Conservation (phyloP, 2,888 invertebrate species). For the Tineola bisselliella region DNA sequence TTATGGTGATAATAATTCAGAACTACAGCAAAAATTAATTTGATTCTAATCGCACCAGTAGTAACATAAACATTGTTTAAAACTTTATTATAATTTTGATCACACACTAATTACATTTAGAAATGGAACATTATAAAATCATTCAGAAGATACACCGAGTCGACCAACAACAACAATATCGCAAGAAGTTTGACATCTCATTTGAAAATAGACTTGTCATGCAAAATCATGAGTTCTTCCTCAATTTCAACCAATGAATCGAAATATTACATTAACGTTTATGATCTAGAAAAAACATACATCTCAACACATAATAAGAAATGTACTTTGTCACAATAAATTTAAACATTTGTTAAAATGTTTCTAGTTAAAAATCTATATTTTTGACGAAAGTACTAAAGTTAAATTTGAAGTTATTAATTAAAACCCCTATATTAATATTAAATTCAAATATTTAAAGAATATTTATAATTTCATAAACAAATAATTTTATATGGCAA, state of each 20-base stretch:
- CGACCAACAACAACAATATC: neutral
- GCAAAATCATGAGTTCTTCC: neutral
- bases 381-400: no score
- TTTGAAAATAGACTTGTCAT: neutral
- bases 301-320: neutral
- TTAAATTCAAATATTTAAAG: no score
- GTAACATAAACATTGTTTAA: neutral
- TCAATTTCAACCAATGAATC: neutral
- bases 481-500: no score
- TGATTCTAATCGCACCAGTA: constrained; percentile 4
- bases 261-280: neutral
- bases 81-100: neutral
- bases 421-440: no score
- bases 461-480: no score
- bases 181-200: neutral
- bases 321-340: neutral
- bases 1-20: neutral
- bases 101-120: neutral
- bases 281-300: neutral
- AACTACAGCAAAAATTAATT: constrained; percentile 14
- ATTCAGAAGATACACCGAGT: neutral
- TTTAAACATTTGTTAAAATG: no score
- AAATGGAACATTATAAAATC: neutral
- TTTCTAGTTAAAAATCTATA: no score
- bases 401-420: no score